Evolutionary conservation across 1,140 invertebrate species (phyloP).

Genomic region (Charaxes varanes): DNA sequence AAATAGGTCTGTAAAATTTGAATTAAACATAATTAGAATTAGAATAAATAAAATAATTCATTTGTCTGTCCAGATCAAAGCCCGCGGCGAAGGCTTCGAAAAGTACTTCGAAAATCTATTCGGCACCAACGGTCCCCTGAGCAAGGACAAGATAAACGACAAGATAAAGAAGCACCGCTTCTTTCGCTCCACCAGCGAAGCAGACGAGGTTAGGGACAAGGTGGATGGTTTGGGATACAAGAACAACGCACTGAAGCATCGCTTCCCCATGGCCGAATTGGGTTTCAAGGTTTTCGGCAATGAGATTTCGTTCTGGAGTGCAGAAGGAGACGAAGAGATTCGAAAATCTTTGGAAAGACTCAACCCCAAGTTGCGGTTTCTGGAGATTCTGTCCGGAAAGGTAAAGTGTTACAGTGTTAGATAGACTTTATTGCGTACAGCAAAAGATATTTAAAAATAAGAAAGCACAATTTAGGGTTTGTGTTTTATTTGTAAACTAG

Average conservation of each 20-base stretch:
- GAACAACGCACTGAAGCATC: slow-evolving; percentile 71
- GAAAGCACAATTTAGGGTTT: no score
- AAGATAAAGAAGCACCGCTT: slow-evolving; percentile 74
- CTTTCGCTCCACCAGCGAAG: slow-evolving; percentile 70
- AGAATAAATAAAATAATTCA: slow-evolving; percentile 16
- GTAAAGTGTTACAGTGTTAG: no score
- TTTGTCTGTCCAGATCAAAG: slow-evolving; percentile 81
- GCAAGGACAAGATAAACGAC: slow-evolving; percentile 76
- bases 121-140: slow-evolving; percentile 82
- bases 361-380: slow-evolving; percentile 80
- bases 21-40: no score
- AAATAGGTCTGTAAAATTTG: no score
- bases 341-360: slow-evolving; percentile 75
- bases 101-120: slow-evolving; percentile 87
- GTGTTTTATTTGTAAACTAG: no score
- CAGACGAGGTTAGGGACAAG: slow-evolving; percentile 71
- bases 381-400: slow-evolving; percentile 83
- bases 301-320: slow-evolving; percentile 81
- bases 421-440: no score
- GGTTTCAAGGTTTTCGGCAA: slow-evolving; percentile 81
- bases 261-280: slow-evolving; percentile 59
- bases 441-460: no score
- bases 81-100: slow-evolving; percentile 89
- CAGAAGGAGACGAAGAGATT: slow-evolving; percentile 81
- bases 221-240: slow-evolving; percentile 77